Percentiles rank a stretch among this genome's conserved stretches.
Conservation (phyloP, 2,797 vertebrate species). For the Ammospiza maritima region DNA sequence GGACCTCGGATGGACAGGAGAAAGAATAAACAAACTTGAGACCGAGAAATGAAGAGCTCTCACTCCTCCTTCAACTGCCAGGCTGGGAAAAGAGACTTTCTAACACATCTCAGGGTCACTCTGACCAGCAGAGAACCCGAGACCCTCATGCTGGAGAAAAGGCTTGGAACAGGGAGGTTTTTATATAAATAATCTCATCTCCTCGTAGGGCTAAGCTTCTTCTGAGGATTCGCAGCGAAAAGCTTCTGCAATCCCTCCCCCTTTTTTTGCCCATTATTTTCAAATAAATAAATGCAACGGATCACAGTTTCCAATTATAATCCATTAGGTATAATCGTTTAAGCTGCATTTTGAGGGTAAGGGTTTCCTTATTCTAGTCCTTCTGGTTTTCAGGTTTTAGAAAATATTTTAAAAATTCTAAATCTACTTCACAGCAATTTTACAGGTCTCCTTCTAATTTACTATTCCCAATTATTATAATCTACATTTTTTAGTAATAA, state of each 20-base stretch:
- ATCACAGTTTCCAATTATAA: neutral
- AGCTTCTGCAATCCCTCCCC: neutral
- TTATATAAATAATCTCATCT: neutral
- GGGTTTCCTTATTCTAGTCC: neutral
- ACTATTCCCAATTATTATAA: neutral
- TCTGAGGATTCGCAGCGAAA: neutral
- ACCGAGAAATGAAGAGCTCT: too few relatives aligned
- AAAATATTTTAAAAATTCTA: neutral
- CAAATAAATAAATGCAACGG: neutral
- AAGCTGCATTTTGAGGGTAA: neutral
- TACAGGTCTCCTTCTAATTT: neutral
- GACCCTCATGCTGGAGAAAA: neutral
- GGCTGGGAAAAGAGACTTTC: too few relatives aligned
- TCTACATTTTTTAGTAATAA: neutral
- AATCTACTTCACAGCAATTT: neutral
- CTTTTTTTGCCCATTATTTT: neutral
- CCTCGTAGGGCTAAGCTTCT: neutral
- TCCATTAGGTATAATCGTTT: neutral
- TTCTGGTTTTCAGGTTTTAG: neutral
- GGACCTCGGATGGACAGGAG: rapidly evolving
- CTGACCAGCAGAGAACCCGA: too few relatives aligned
- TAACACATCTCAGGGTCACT: too few relatives aligned
- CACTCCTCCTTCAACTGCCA: too few relatives aligned
- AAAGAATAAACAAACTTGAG: too few relatives aligned
- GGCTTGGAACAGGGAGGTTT: neutral